Base-by-base conservation (phyloP, 2,888 invertebrate genomes). In the Ichneumon xanthorius region DNA sequence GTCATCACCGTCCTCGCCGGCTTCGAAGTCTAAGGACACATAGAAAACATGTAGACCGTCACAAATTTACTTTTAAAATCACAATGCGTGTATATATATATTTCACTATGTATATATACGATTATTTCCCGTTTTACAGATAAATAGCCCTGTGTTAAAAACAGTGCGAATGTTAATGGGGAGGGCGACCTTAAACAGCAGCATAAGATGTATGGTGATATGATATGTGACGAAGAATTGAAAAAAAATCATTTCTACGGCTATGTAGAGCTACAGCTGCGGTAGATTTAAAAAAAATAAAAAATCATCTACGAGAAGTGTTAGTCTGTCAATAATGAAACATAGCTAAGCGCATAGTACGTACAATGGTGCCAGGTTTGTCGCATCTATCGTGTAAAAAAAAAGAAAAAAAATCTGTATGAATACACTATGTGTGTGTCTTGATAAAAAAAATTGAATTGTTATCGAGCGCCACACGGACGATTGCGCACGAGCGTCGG, bases 1-100 rank as follows among this genome's bases (percentile, higher is more conserved):
- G 73, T 95, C 96, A 87, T 96, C 96, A 84, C 95, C 95, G 89
- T 96, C 96, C 58, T 96, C 95, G 71, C 95, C 96, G 86, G 96
- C 96, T 92, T 96, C 96, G 92, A 96, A 96, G 95, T 96, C 96
- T 96, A 93, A 4, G 89, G 86, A 89, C 88, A 90, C 71, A 68
- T 53, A 19, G 58, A 72, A 67, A 75, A 61, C 58, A 45, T 61
- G 71, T 45, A 83, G 40, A 77, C 58, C 67, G 40, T 82, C 71
- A 65, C 61, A 67, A 63, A 71, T 37, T 68, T 7, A 63, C 26
- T 53, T 37, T 73, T 6, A 33, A 33, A 6, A 55, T 55, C 6
- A 0, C 19, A 55, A 19, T 19, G 9, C 2, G 7, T 19, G 4
- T 55, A 7, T 19, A 55, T 7, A 16, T 30, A 33, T 2, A 33